Evolutionary conservation across 2,888 invertebrate species (phyloP).

Genomic region (Oscheius onirici): DNA sequence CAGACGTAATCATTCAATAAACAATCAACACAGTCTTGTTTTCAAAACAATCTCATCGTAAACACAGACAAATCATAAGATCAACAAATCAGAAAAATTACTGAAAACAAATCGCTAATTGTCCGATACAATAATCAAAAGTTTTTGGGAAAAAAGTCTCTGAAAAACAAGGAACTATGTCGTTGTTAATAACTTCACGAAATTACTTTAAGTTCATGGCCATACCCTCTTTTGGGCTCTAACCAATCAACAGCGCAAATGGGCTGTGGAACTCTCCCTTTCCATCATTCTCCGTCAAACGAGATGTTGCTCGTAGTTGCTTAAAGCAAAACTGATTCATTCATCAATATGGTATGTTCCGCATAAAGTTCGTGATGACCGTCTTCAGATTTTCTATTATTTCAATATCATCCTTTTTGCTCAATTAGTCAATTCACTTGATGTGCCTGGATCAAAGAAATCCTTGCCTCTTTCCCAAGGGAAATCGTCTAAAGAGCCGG

Average conservation of each 20-base stretch:
- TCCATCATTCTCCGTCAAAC: slow-evolving; percentile 29
- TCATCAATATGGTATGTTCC: neutral
- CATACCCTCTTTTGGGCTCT: slow-evolving; percentile 7
- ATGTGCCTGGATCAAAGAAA: slow-evolving; percentile 10
- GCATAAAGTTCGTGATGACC: neutral
- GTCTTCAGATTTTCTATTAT: neutral
- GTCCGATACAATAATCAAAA: too few relatives aligned
- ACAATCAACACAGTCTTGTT: too few relatives aligned
- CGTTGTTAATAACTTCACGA: neutral
- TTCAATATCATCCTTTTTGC: neutral
- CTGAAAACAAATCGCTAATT: too few relatives aligned
- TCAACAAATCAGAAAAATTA: too few relatives aligned
- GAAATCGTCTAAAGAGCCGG: slow-evolving; percentile 10
- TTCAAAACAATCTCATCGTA: too few relatives aligned
- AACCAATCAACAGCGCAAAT: slow-evolving; percentile 30
- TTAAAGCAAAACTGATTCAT: neutral
- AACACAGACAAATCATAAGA: too few relatives aligned
- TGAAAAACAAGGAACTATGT: neutral
- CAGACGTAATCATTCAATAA: too few relatives aligned
- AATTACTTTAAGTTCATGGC: neutral
- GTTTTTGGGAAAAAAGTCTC: too few relatives aligned
- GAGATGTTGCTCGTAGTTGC: slow-evolving; percentile 15
- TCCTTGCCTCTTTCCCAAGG: neutral
- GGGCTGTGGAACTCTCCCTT: slow-evolving; percentile 28
- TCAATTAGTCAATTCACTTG: slow-evolving; percentile 6